Percentiles rank a stretch among this genome's conserved stretches.
These are phyloP conservation scores for Acrocera orbiculus DNA, from an alignment of 2,888 invertebrate genomes.

Conservation along the genomic window DNA sequence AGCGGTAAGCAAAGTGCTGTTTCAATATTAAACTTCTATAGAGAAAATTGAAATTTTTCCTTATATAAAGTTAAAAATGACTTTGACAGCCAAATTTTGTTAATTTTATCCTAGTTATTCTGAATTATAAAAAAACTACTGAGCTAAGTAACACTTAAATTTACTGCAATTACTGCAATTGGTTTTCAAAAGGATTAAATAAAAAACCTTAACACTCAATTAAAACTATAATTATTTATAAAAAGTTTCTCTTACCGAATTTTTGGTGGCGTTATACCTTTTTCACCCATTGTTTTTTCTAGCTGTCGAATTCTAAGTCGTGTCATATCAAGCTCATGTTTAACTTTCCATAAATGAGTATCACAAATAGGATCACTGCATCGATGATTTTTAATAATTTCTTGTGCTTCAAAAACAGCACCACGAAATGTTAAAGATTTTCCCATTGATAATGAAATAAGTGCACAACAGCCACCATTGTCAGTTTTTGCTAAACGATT, in stretches of 20 bases:
- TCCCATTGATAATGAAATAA: constrained; percentile 80
- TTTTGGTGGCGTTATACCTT: constrained; percentile 63
- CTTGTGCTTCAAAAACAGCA: constrained; percentile 62
- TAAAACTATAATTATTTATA: too few relatives aligned
- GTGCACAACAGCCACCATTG: constrained; percentile 80
- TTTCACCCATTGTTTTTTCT: constrained; percentile 67
- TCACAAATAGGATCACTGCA: constrained; percentile 65
- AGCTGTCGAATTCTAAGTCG: constrained; percentile 67
- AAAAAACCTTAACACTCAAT: too few relatives aligned
- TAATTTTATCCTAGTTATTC: too few relatives aligned
- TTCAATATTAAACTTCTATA: too few relatives aligned
- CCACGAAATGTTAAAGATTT: constrained; percentile 69
- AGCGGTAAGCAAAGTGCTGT: too few relatives aligned
- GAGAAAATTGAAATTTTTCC: too few relatives aligned
- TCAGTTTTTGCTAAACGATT: constrained; percentile 76
- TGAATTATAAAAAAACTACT: too few relatives aligned
- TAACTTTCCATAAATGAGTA: constrained; percentile 76
- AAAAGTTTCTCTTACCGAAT: constrained; percentile 32
- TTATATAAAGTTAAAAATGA: too few relatives aligned
- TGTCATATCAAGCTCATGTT: constrained; percentile 78
- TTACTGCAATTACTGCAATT: too few relatives aligned
- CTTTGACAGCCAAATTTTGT: too few relatives aligned
- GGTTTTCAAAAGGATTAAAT: too few relatives aligned
- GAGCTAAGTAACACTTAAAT: too few relatives aligned
- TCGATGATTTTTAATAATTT: constrained; percentile 53